phyloP scores from a whole-genome alignment of 2,113 vertebrate species.

The Gila orcuttii region DNA sequence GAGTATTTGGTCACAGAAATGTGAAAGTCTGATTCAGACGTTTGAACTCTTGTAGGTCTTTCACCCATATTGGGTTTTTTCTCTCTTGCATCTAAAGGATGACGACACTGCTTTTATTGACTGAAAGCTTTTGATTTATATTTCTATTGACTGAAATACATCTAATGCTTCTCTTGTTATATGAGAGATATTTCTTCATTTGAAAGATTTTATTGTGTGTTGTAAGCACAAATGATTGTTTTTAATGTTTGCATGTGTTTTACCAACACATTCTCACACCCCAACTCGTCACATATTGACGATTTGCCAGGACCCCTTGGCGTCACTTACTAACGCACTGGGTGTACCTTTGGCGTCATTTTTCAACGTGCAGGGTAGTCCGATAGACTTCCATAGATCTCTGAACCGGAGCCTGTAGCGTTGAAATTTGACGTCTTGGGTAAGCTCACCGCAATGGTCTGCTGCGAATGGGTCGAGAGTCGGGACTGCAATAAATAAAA shows the following conservation, averaged over 20 bases:
- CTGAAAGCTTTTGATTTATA: constrained; percentile 1
- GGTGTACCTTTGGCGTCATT: too few relatives aligned
- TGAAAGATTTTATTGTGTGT: constrained; percentile 19
- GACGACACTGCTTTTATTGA: neutral
- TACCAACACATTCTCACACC: too few relatives aligned
- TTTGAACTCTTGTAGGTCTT: neutral
- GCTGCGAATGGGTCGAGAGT: too few relatives aligned
- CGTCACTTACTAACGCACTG: too few relatives aligned
- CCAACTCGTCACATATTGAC: too few relatives aligned
- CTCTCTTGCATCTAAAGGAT: neutral
- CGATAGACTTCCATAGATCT: too few relatives aligned
- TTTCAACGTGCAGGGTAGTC: too few relatives aligned
- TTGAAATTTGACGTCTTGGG: too few relatives aligned
- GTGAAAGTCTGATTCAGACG: constrained; percentile 43
- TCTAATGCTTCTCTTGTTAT: constrained; percentile 9
- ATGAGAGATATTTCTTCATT: constrained; percentile 6
- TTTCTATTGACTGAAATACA: neutral
- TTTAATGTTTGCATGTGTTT: constrained; percentile 25
- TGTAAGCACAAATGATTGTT: neutral
- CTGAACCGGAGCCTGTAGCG: too few relatives aligned
- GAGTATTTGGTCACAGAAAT: neutral
- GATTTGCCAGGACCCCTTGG: too few relatives aligned
- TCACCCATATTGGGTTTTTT: constrained; percentile 21
- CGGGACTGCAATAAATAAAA: too few relatives aligned
- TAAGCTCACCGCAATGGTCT: too few relatives aligned